Evolutionary conservation across 2,113 vertebrate genomes (phyloP).

Genomic region (Bettongia penicillata): DNA sequence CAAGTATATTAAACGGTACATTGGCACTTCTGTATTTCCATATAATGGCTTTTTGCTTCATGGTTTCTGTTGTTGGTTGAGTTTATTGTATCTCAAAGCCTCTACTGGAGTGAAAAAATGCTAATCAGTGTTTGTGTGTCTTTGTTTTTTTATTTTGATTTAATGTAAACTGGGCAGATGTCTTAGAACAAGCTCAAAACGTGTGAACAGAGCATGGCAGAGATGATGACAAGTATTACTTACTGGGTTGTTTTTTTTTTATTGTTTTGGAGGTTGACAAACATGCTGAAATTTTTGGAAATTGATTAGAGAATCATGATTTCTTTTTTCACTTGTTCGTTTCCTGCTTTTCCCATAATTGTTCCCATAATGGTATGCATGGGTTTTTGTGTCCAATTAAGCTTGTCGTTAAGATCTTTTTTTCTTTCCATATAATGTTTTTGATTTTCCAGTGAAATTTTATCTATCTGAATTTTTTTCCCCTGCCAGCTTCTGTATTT

Average conservation of each 20-base stretch:
- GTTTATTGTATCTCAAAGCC: not conserved
- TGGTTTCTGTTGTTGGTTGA: not conserved
- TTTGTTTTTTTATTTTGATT: not conserved
- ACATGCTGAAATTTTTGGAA: not conserved
- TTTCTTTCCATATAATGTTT: not conserved
- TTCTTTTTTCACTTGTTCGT: fast-evolving
- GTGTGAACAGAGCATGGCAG: not conserved
- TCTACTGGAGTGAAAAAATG: fast-evolving
- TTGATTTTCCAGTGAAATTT: not conserved
- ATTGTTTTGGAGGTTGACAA: not conserved
- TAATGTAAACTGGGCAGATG: not conserved
- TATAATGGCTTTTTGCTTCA: not conserved
- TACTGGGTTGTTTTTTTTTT: not conserved
- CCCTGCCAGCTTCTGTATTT: not conserved
- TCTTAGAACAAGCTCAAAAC: not conserved
- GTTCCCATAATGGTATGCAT: fast-evolving
- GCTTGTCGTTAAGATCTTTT: not conserved
- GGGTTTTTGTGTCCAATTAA: fast-evolving
- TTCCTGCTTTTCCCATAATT: not conserved
- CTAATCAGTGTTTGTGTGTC: not conserved
- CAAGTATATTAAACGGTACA: not conserved
- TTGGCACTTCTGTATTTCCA: not conserved
- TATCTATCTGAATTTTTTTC: not conserved
- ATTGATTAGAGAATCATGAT: not conserved
- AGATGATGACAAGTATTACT: not conserved